These are phyloP conservation scores for Cydia pomonella DNA, from an alignment of 1,140 invertebrate species.

Conservation along the genomic window DNA sequence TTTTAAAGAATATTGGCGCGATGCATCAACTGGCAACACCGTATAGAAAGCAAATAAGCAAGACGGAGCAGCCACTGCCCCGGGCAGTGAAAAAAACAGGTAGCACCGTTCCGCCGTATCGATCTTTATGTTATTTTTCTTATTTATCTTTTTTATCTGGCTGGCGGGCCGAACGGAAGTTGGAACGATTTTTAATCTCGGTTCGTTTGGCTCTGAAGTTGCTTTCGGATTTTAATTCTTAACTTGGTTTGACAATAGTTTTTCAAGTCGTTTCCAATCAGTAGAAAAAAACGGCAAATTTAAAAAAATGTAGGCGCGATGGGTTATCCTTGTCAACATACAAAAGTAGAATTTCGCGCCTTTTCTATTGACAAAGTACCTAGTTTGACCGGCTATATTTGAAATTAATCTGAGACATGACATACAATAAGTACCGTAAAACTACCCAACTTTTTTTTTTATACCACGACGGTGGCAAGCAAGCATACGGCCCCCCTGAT, in stretches of 20 bases:
- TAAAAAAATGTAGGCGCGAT: too few species aligned
- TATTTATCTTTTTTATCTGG: conserved; percentile 78
- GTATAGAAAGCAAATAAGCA: conserved; percentile 24
- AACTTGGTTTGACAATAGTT: background rate
- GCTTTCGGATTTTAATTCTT: background rate
- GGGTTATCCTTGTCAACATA: too few species aligned
- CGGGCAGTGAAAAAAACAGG: conserved; percentile 71
- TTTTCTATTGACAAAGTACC: too few species aligned
- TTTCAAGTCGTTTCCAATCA: too few species aligned
- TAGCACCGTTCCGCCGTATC: conserved; percentile 76
- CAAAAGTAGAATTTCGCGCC: too few species aligned
- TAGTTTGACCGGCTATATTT: too few species aligned
- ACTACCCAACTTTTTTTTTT: too few species aligned
- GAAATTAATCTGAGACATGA: background rate
- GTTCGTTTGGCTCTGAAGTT: conserved; percentile 49
- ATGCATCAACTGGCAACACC: background rate
- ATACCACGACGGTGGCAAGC: too few species aligned
- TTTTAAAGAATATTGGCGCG: too few species aligned
- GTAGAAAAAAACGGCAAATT: too few species aligned
- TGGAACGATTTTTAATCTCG: conserved; percentile 79
- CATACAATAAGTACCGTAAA: too few species aligned
- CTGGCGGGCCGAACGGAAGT: conserved; percentile 73
- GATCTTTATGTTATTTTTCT: conserved; percentile 79
- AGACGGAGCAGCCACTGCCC: conserved; percentile 45
- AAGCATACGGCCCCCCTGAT: too few species aligned